These are phyloP conservation scores for Brevipalpus yothersi DNA, from an alignment of 1,140 invertebrate species.

Conservation along the genomic window DNA sequence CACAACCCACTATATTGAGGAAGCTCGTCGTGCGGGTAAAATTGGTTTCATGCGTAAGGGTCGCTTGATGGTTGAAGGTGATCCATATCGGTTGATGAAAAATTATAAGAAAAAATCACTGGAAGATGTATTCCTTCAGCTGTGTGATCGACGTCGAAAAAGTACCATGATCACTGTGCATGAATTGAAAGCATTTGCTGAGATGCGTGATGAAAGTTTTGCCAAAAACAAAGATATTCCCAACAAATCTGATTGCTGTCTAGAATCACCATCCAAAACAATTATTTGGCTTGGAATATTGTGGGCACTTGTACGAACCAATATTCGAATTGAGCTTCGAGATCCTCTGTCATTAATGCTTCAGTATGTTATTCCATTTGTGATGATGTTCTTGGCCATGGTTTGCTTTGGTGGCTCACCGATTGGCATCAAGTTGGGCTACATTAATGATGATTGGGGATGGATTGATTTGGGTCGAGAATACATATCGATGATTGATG, in stretches of 20 bases:
- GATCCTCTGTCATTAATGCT: neutral
- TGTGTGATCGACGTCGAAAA: slow-evolving; percentile 1
- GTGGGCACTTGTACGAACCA: neutral
- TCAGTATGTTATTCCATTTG: slow-evolving; percentile 30
- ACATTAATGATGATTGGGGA: slow-evolving; percentile 29
- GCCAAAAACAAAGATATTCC: neutral
- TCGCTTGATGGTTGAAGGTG: slow-evolving; percentile 2
- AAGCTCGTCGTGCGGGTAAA: slow-evolving; percentile 18
- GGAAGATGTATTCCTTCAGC: slow-evolving; percentile 1
- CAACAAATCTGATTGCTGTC: too few relatives aligned
- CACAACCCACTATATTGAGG: slow-evolving; percentile 24
- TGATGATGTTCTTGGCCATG: slow-evolving; percentile 80
- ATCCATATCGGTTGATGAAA: neutral
- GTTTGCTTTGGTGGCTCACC: slow-evolving; percentile 75
- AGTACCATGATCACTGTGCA: neutral
- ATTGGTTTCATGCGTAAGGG: slow-evolving; percentile 10
- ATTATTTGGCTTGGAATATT: neutral
- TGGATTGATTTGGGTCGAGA: neutral
- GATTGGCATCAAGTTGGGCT: slow-evolving; percentile 47
- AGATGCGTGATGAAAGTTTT: slow-evolving; percentile 9
- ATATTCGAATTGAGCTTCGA: neutral
- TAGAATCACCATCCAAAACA: neutral
- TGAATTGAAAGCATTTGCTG: neutral
- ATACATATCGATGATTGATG: neutral
- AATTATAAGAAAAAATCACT: neutral